Evolutionary conservation across 92 coral and sea anemone species (phyloP).

Genomic region (Micromussa lordhowensis): DNA sequence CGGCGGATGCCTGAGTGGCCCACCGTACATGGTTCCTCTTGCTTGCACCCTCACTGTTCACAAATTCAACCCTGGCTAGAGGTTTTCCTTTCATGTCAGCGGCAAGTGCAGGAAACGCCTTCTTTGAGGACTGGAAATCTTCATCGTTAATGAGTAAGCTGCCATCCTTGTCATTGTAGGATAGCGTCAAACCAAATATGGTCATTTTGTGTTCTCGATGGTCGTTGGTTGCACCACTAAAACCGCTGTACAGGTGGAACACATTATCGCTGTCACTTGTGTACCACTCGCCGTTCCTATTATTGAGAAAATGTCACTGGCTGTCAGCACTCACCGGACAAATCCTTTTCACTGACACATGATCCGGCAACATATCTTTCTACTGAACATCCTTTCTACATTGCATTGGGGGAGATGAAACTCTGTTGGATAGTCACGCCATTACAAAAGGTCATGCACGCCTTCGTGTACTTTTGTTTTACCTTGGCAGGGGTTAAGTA

Average conservation of each 20-base stretch:
- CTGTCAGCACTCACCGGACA: not conserved
- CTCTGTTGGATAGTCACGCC: too few species aligned
- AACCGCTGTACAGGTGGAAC: conserved; percentile 34
- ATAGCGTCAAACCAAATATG: conserved; percentile 12
- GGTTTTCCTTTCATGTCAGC: conserved; percentile 10
- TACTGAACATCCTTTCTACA: not conserved
- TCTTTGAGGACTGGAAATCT: conserved; percentile 1
- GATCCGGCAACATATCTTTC: not conserved
- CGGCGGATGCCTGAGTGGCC: not conserved
- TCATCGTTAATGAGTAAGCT: not conserved
- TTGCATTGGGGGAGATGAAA: too few species aligned
- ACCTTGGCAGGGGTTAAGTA: not conserved
- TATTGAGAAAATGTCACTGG: not conserved
- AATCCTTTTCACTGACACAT: not conserved
- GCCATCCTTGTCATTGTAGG: conserved; percentile 2
- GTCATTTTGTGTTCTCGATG: not conserved
- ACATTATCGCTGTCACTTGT: not conserved
- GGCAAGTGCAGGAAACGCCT: conserved; percentile 3
- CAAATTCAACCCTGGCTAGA: conserved; percentile 10
- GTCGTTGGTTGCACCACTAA: conserved; percentile 4
- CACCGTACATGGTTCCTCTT: not conserved
- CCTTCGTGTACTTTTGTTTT: too few species aligned
- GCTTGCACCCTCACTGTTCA: not conserved
- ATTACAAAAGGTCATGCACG: too few species aligned
- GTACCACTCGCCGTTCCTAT: conserved; percentile 24